Evolutionary conservation across 2,797 vertebrate genomes (phyloP), one percentile per base, ranked within the genome.

Genomic region (Hyperoplus immaculatus): DNA sequence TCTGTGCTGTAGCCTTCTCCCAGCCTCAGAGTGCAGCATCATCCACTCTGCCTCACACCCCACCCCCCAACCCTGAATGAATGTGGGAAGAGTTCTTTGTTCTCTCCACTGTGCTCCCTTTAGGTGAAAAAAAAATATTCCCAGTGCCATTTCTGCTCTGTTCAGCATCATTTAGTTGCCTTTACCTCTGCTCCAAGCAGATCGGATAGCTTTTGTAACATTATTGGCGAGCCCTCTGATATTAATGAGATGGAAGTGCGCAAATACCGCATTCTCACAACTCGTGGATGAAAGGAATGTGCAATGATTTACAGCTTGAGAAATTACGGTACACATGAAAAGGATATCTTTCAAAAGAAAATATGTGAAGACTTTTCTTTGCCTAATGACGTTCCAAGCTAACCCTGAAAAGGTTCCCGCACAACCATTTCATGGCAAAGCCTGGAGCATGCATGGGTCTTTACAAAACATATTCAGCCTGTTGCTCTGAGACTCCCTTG

Each of bases 11-110:
- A 39, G 58, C 43, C 51, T 78, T 81, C 58, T 65, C 21, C 0
- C 55, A 59, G 65, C 69, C n/a, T 78, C 21, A 46, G 56, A 82
- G 43, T 47, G 41, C 69, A 69, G 70, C 73, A 72, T 57, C 71
- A 73, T 62, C 60, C 80, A 78, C 77, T 87, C 83, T 21, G 41
- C 75, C 80, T 58, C 86, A 87, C 55, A 63, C 72, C 62, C 75
- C 59, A 75, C 62, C 57, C 50, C 55, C 29, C 64, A 29, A 2
- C 29, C 29, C 29, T 29, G 29, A 29, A 29, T 29, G 29, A 29
- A 29, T 29, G 29, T 29, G 71, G 57, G 50, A 42, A 8, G 14
- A 53, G 58, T 60, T 72, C 45, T 78, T 78, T 81, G 71, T 85
- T 75, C 72, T 82, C 59, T 59, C 57, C 1, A 4, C 38, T 51